These are phyloP conservation scores for Muntiacus reevesi DNA, from an alignment of 2,113 vertebrate species.

Conservation along the genomic window DNA sequence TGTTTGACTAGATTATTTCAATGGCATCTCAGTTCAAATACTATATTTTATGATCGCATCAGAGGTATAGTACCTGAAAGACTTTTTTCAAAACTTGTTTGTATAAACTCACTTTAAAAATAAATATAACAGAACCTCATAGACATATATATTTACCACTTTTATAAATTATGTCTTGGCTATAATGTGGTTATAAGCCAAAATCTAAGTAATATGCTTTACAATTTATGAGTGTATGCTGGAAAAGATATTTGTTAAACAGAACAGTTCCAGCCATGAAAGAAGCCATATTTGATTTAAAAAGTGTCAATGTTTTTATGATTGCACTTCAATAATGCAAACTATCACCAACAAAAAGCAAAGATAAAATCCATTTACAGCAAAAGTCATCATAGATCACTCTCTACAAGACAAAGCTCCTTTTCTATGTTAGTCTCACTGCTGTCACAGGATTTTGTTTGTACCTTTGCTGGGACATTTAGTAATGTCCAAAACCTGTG, in stretches of 20 bases:
- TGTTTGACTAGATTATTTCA: not conserved
- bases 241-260: not conserved
- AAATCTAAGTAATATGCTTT: not conserved
- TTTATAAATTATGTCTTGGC: conserved; percentile 20
- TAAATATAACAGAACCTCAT: not conserved
- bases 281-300: not conserved
- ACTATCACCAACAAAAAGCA: not conserved
- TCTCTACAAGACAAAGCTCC: not conserved
- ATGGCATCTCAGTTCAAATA: not conserved
- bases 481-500: not conserved
- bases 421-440: not conserved
- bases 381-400: not conserved
- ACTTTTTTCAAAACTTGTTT: not conserved
- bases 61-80: not conserved
- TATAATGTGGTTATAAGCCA: not conserved
- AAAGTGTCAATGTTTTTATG: not conserved
- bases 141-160: not conserved
- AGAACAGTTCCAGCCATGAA: not conserved
- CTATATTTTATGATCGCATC: not conserved
- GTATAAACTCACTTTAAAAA: not conserved
- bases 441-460: not conserved
- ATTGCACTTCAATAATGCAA: not conserved
- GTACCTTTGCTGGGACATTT: not conserved
- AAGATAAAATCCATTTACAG: not conserved
- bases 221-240: not conserved